Evolutionary conservation across 2,797 vertebrate species (phyloP).

Genomic region (Nyctibius grandis): DNA sequence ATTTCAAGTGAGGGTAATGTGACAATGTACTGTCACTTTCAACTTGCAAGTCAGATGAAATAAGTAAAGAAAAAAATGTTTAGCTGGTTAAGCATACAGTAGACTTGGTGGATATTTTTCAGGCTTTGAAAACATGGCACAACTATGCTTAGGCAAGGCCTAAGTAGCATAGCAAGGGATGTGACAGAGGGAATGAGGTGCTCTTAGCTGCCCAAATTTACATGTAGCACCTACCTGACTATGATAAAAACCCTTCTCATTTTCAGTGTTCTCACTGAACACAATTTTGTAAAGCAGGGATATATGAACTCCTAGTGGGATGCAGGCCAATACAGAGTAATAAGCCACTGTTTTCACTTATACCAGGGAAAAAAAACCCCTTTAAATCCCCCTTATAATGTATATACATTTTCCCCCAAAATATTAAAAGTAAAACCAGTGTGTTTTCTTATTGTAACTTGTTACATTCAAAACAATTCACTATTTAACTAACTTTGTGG

Average conservation of each 20-base stretch:
- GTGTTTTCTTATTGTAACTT: not conserved
- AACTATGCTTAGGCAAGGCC: not conserved
- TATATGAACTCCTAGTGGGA: not conserved
- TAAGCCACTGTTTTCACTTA: not conserved
- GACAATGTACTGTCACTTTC: not conserved
- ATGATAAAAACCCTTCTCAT: not conserved
- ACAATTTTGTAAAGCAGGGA: not conserved
- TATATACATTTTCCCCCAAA: not conserved
- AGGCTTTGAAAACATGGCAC: not conserved
- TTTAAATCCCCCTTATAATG: not conserved
- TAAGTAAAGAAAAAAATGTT: not conserved
- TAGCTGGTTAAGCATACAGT: slow-evolving; percentile 39
- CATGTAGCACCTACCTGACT: not conserved
- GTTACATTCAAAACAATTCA: slow-evolving; percentile 13
- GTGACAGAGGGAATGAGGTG: not conserved
- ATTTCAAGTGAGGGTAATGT: not conserved
- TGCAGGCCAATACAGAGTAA: not conserved
- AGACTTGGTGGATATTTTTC: not conserved
- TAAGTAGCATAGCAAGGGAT: not conserved
- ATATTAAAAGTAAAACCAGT: not conserved
- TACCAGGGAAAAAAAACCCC: rapidly evolving
- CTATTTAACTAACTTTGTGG: slow-evolving; percentile 85
- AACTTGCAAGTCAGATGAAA: not conserved
- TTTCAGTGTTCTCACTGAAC: not conserved
- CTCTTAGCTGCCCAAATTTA: not conserved